Conservation (phyloP, 2,797 vertebrate genomes). For the Hybognathus amarus region DNA sequence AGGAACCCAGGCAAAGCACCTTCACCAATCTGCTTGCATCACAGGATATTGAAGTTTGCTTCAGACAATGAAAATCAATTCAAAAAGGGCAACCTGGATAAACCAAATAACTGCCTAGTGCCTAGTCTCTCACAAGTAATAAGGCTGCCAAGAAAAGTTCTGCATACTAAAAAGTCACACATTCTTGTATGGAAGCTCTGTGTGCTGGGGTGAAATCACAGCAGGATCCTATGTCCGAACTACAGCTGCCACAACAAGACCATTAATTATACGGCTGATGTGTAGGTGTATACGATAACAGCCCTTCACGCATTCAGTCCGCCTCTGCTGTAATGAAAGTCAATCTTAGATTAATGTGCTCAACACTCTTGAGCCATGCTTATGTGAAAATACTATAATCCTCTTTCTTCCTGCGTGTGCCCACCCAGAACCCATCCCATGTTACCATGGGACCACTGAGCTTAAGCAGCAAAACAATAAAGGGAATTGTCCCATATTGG, state of each 20-base stretch:
- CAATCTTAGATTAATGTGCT: conserved; percentile 27
- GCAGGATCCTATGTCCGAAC: not conserved
- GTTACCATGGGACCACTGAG: conserved; percentile 14
- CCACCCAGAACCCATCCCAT: conserved; percentile 2
- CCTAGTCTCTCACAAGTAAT: not conserved
- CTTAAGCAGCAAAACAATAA: conserved; percentile 11
- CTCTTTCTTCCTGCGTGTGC: not conserved
- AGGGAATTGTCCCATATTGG: not conserved
- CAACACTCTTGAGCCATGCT: conserved; percentile 12
- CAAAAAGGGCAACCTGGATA: not conserved
- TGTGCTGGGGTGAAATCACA: not conserved
- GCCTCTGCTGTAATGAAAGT: conserved; percentile 7
- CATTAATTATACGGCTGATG: conserved; percentile 18
- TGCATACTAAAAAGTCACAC: not conserved
- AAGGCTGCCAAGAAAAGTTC: not conserved
- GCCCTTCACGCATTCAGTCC: not conserved
- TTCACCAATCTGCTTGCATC: not conserved
- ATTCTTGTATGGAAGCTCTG: not conserved
- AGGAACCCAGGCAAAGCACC: not conserved
- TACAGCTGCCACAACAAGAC: not conserved
- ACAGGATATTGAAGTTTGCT: not conserved
- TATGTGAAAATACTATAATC: conserved; percentile 32
- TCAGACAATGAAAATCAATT: conserved; percentile 29
- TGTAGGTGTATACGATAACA: conserved; percentile 18
- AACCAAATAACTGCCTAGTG: not conserved